Evolutionary conservation across 2,113 vertebrate genomes (phyloP).

Genomic region (Bubo blakistoni): DNA sequence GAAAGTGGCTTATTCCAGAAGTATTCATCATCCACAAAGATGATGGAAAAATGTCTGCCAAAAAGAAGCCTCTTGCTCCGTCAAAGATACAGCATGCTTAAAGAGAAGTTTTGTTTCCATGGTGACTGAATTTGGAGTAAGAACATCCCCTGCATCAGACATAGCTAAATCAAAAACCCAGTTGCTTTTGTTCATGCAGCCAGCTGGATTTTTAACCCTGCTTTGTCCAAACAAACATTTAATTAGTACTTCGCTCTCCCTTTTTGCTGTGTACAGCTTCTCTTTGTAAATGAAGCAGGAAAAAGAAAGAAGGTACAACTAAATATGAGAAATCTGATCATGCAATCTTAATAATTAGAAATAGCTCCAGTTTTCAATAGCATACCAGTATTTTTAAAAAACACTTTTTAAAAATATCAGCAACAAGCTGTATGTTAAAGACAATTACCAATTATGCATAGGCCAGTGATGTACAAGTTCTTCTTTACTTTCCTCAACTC

Average conservation of each 20-base stretch:
- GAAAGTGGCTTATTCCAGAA: not conserved
- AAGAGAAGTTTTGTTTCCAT: slow-evolving; percentile 66
- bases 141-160: slow-evolving; percentile 50
- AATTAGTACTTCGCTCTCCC: not conserved
- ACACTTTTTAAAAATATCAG: not conserved
- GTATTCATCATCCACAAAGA: slow-evolving; percentile 29
- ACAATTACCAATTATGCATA: not conserved
- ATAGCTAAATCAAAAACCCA: slow-evolving; percentile 43
- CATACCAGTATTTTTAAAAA: not conserved
- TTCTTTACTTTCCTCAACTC: not conserved
- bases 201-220: slow-evolving; percentile 24
- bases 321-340: not conserved
- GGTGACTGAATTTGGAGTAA: slow-evolving; percentile 64
- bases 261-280: not conserved
- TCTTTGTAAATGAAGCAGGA: not conserved
- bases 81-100: slow-evolving; percentile 26
- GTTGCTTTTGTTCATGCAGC: not conserved
- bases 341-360: not conserved
- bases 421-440: not conserved
- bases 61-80: slow-evolving; percentile 26
- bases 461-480: not conserved
- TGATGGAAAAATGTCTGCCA: slow-evolving; percentile 38
- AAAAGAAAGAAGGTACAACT: not conserved
- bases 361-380: not conserved
- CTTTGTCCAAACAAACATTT: not conserved